Conservation (phyloP, 2,797 vertebrate genomes). For the Selene dorsalis region DNA sequence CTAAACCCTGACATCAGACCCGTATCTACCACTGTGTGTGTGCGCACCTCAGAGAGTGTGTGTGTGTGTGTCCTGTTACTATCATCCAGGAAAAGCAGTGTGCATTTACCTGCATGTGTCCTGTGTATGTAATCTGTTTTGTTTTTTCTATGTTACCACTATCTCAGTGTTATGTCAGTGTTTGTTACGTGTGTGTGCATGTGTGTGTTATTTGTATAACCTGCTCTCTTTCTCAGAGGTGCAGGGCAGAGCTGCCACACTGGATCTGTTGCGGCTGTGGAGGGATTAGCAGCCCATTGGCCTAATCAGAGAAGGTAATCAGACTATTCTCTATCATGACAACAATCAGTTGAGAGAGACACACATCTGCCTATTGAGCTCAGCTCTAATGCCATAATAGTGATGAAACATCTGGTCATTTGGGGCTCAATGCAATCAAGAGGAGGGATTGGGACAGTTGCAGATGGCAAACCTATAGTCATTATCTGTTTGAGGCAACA, state of each 20-base stretch:
- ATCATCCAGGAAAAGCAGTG: neutral
- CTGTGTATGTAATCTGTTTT: slow-evolving; percentile 1
- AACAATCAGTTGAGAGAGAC: slow-evolving; percentile 79
- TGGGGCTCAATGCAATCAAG: slow-evolving; percentile 82
- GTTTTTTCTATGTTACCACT: slow-evolving; percentile 2
- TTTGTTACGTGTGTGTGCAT: slow-evolving; percentile 5
- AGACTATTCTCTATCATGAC: slow-evolving; percentile 80
- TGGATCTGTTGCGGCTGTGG: slow-evolving; percentile 58
- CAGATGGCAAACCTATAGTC: slow-evolving; percentile 81
- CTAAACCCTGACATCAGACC: slow-evolving; percentile 67
- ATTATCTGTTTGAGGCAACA: slow-evolving; percentile 66
- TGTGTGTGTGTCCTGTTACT: neutral
- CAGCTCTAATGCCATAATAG: slow-evolving; percentile 86
- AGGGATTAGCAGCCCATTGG: slow-evolving; percentile 78
- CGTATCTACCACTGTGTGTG: slow-evolving; percentile 11
- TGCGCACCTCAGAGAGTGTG: slow-evolving; percentile 12
- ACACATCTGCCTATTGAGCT: slow-evolving; percentile 87
- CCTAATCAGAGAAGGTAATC: slow-evolving; percentile 82
- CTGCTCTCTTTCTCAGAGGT: slow-evolving; percentile 52
- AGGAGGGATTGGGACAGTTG: slow-evolving; percentile 77
- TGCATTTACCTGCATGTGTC: slow-evolving; percentile 20
- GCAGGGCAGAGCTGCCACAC: slow-evolving; percentile 39
- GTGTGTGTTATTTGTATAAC: slow-evolving; percentile 49
- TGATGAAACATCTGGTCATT: slow-evolving; percentile 87
- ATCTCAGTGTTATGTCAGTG: slow-evolving; percentile 14